Base-by-base conservation (phyloP, 2,113 vertebrate genomes). In the Colossoma macropomum region DNA sequence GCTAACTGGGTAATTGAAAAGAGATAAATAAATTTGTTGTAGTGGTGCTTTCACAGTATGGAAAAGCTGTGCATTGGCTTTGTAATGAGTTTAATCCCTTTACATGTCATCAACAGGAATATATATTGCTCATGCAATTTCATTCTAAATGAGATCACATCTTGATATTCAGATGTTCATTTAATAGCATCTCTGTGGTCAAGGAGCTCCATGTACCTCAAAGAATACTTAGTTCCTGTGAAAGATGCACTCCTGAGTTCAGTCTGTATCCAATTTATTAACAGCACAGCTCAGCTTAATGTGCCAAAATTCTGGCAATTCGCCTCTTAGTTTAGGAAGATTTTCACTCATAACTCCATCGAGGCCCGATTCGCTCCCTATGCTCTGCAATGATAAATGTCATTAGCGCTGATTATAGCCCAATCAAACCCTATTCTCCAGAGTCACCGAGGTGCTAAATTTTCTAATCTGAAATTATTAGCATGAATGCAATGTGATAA, bases 341-440 rank as follows among this genome's bases (percentile, higher is more conserved):
- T 50, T 60, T 23, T 52, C 38, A 15, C 12, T 72, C 56, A 25
- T 72, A 72, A 72, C 23, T 21, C 10, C 23, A 11, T 13, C 45
- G 79, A 72, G 34, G 13, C 16, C 68, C 8, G 13, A 70, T 25
- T 38, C 45, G 30, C 21, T 52, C 28, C 48, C 23, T 70, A 13
- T 27, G 30, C 50, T 38, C 68, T 17, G 68, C 30, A n/a, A 86
- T 70, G n/a, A 34, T 66, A 85, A 85, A 75, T 60, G 28, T 12
- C 15, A 75, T 73, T 82, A 76, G 41, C 73, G 34, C 15, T 68
- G 34, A 81, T 83, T 77, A 75, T 79, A 77, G 54, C 17, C 25
- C 75, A 78, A 84, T 85, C 81, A 85, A 62, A 30, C 54, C 15
- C 52, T 25, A 86, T 87, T 87, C 74, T 80, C n/a, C 59, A 78